Evolutionary conservation across 2,797 vertebrate species (phyloP).

Genomic region (Lutjanus argentimaculatus): DNA sequence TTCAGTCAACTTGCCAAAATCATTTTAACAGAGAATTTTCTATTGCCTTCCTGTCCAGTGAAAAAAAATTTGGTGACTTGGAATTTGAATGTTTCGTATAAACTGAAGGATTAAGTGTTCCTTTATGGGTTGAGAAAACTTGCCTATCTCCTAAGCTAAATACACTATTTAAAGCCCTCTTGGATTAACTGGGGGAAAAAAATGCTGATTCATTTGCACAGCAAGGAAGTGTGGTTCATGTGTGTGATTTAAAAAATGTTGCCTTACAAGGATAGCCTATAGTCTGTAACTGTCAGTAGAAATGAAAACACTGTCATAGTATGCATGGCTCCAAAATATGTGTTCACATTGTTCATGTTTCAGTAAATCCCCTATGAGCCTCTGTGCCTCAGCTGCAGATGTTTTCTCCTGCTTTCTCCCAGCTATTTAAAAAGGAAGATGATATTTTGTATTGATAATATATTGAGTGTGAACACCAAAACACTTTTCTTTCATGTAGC

Average conservation of each 20-base stretch:
- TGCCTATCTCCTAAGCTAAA: neutral
- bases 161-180: neutral
- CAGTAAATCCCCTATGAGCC: neutral
- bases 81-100: neutral
- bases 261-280: neutral
- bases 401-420: too few species aligned
- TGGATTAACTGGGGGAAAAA: neutral
- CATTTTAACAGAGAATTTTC: too few species aligned
- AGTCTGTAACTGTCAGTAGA: neutral
- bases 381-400: neutral
- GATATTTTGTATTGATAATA: neutral
- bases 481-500: neutral
- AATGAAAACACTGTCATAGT: neutral
- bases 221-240: neutral
- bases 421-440: neutral
- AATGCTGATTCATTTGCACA: neutral
- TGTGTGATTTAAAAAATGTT: neutral
- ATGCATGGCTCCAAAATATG: neutral
- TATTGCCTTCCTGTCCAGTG: neutral
- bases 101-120: neutral
- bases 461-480: neutral
- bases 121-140: neutral
- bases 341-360: neutral
- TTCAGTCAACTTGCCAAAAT: too few species aligned
- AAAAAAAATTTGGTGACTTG: neutral